Evolutionary conservation across 2,113 vertebrate species (phyloP), one percentile per base, ranked within the genome.

Genomic region (Rhynchomys soricoides): DNA sequence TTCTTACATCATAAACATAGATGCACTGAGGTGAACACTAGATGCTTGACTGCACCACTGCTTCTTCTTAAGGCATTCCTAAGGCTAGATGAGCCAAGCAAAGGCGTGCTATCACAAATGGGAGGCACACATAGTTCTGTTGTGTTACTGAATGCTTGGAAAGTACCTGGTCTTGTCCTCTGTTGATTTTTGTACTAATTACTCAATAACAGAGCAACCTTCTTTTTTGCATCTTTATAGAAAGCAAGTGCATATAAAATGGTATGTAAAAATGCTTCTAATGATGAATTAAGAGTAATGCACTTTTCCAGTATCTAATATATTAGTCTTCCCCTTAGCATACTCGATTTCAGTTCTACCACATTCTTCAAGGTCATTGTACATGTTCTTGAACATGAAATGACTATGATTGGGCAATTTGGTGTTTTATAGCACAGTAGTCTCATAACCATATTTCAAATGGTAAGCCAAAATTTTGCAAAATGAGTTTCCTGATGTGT

Each of bases 401-500:
- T 91, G 64, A 59, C 7, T 88, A 9, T 81, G 21, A 52, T 45
- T 75, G 71, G n/a, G 22, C 34, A 57, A 1, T 26, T 5, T 86
- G 5, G 3, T 4, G 52, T 89, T 95, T 88, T 71, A 94, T 0
- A 91, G 48, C 43, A 89, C 59, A 73, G 87, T 70, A 50, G 37
- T 26, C 11, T 7, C 45, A 17, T 19, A 83, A 79, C 48, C 31
- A 94, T 89, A 95, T 95, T 96, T 94, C 52, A 86, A 71, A 85
- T 50, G 34, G 40, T n/a, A 89, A 88, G 34, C 13, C 29, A 62
- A 64, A 50, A 86, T 79, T 21, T 26, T 95, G 81, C 40, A 73
- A 52, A 90, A 91, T 13, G 16, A 43, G 1, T 90, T 88, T 85
- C 4, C 45, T 70, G 8, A 92, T 59, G 21, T 79, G 4, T 17